Base-by-base conservation (phyloP, 37 sponge, comb jelly and placozoan genomes). In the Bolinopsis microptera region DNA sequence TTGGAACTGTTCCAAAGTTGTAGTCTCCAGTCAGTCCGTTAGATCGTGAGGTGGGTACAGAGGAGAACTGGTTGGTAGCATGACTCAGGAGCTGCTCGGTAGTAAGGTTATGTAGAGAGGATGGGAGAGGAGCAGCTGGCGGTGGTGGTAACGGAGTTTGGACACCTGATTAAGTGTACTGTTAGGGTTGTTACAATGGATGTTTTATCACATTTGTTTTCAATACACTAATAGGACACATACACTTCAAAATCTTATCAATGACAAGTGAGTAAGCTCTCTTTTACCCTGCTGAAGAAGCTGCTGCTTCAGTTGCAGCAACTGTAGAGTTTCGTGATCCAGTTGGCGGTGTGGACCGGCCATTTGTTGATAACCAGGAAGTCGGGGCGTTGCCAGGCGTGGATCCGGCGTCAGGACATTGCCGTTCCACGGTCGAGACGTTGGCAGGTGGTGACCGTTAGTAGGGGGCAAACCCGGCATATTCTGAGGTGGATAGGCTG, bases 221-320 rank as follows among this genome's bases (percentile, higher is more conserved):
- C n/a, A n/a, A n/a, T n/a, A n/a, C n/a, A n/a, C n/a, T n/a, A n/a
- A n/a, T n/a, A n/a, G n/a, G 61, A 13, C 13, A 48, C 61, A 48
- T 48, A 13, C 61, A 48, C 9, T 5, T 48, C 61, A 5, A 48
- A 48, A 48, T 13, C 9, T 48, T 13, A 48, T 13, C 18, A 21
- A 67, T 13, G 21, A 67, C 68, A 21, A 67, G 68, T 13, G 68
- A 67, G 68, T 13, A 21, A 67, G 21, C 13, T 72, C 2, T 30
- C 75, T 28, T n/a, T 72, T n/a, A 72, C 75, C 61, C 30, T 86
- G 90, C 39, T 41, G 90, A 16, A 86, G 48, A 28, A 86, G 30
- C 90, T 86, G 90, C 24, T 86, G 90, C 36, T 86, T 86, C 26
- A 86, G 90, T 38, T 41, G 61, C 8, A 86, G 61, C 0, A 41